Evolutionary conservation across 2,113 vertebrate genomes (phyloP), one percentile per base, ranked within the genome.

Genomic region (Chaenocephalus aceratus): DNA sequence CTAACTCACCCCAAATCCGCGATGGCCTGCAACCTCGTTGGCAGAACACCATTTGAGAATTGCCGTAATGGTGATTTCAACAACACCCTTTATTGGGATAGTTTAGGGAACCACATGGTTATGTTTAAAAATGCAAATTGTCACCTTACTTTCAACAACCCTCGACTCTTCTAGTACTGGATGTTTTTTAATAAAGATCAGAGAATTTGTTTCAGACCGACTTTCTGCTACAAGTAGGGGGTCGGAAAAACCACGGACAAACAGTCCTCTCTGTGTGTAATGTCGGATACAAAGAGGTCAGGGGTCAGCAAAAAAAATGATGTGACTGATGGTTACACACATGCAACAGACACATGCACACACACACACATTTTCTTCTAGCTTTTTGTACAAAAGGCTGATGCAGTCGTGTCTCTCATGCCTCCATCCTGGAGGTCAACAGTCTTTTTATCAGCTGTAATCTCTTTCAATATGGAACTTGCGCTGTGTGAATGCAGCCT

Each of bases 341-440:
- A 58, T 8, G 6, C 46, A 1, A 1, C 44, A 10, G 53, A 34
- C 68, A 61, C 52, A 30, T 21, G 21, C 57, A 52, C 63, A 52
- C 57, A 64, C 59, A 64, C 67, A 72, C 36, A 74, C 46, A 75
- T n/a, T n/a, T n/a, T 7, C 7, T 6, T 41, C 1, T 41, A 34
- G 36, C 11, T 68, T n/a, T 67, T 36, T 78, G 18, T 41, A 15
- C 34, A 30, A 52, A 36, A 51, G 21, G 16, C 18, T 18, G 67
- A 14, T 76, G 57, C 41, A 53, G 30, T 34, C 3, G 6, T 11
- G 26, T 76, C 21, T 14, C 16, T 68, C 58, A 48, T 75, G 74
- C 59, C 15, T 80, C 56, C 66, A 69, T 86, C 36, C 48, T 53
- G 51, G 73, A 85, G 72, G 81, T 85, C 86, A 79, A 56, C 79